Conservation (phyloP, 2,888 invertebrate species). For the Adela reaumurella region DNA sequence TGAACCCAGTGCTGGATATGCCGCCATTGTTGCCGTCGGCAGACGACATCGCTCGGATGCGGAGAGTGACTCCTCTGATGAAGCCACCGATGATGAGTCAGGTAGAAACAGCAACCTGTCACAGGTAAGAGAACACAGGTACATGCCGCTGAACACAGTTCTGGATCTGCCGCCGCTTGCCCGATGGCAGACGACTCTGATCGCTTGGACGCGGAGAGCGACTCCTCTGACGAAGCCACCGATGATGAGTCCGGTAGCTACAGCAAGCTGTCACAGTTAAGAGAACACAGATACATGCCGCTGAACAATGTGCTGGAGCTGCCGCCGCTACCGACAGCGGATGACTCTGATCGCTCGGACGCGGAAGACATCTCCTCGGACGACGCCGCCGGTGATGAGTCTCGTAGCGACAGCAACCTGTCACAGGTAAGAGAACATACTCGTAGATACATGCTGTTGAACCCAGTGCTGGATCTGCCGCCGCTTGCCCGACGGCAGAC, state of each 20-base stretch:
- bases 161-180: constrained; percentile 45
- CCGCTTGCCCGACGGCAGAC: no score
- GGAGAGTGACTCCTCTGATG: constrained; percentile 35
- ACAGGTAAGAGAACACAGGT: constrained; percentile 41
- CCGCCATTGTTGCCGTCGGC: constrained; percentile 28
- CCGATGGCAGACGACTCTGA: constrained; percentile 27
- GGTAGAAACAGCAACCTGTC: constrained; percentile 15
- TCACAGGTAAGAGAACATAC: background rate
- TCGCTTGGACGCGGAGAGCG: constrained; percentile 33
- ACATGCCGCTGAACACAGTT: constrained; percentile 90
- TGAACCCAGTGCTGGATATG: constrained; percentile 78
- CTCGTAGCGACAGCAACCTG: constrained; percentile 17
- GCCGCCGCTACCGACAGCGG: constrained; percentile 25
- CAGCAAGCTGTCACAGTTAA: background rate
- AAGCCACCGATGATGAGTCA: constrained; percentile 26
- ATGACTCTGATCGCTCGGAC: constrained; percentile 25
- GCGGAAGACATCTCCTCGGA: constrained; percentile 35
- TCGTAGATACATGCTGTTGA: constrained; percentile 4
- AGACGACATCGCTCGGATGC: constrained; percentile 28
- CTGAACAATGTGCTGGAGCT: constrained; percentile 78
- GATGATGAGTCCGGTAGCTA: constrained; percentile 23
- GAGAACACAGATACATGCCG: constrained; percentile 72
- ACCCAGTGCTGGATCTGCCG: no score
- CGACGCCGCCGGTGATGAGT: constrained; percentile 28
- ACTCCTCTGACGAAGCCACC: constrained; percentile 32